Evolutionary conservation across 2,113 vertebrate species (phyloP), one percentile per base, ranked within the genome.

Genomic region (Axis porcinus): DNA sequence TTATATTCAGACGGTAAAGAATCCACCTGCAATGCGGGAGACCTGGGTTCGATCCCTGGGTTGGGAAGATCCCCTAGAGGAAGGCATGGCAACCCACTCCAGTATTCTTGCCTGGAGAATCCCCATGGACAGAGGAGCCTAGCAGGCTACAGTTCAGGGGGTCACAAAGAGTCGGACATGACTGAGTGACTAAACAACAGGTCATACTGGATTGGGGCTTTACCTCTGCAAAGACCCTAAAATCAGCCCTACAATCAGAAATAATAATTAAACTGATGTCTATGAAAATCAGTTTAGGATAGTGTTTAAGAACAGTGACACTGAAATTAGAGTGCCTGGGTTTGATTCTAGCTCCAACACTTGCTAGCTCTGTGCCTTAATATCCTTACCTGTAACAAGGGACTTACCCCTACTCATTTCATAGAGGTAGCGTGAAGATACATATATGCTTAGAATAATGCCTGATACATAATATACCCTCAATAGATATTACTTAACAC

Each of bases 321-420:
- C 4, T 21, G 43, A 27, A 90, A 78, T 57, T 33, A 90, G 74
- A 93, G 5, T 15, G n/a, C 25, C 30, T 86, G 47, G 45, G 27
- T 94, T 43, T 94, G 55, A 86, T 52, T 67, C 28, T 57, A 33
- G 19, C n/a, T 86, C 43, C 0, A 79, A n/a, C 36, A 67, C 11
- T 67, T 86, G 64, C 33, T 67, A 81, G 67, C 43, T 70, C 50
- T 94, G n/a, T 74, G 64, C 17, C 87, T n/a, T 79, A 89, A 89
- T 96, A 79, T 36, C 45, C 33, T 85, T 40, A 43, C n/a, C 47
- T 91, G 7, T 45, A 67, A 95, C 64, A 79, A 86, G 28, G 21
- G n/a, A 64, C 16, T 79, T 27, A 57, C 16, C 33, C 33, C 70
- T 76, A 93, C 12, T 52, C 55, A 88, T 96, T 58, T 89, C 19